These are phyloP conservation scores for Eleginops maclovinus DNA, from an alignment of 2,113 vertebrate genomes.

Conservation along the genomic window DNA sequence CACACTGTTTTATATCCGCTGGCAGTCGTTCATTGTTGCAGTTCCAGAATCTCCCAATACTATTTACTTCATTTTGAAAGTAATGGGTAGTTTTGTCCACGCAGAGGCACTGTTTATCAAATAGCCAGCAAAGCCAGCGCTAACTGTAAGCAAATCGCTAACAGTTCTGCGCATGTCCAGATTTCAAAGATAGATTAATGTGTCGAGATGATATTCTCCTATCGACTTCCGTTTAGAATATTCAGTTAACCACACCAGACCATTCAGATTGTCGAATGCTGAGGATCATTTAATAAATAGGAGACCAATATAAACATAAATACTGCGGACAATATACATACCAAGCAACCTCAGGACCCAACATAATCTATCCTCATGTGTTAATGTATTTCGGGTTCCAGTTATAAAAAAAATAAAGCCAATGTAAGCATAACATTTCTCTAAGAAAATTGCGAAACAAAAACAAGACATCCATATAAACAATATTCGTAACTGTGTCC, in stretches of 20 bases:
- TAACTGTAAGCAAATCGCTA: background rate
- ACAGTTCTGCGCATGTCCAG: slow-evolving; percentile 43
- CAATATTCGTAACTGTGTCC: too few relatives aligned
- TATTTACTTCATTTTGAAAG: background rate
- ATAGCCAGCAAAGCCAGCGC: too few relatives aligned
- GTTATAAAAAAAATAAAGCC: too few relatives aligned
- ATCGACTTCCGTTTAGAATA: slow-evolving; percentile 9
- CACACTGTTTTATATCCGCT: background rate
- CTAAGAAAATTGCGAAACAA: too few relatives aligned
- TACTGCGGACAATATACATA: too few relatives aligned
- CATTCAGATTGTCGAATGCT: background rate
- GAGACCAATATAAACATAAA: background rate
- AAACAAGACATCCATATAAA: too few relatives aligned
- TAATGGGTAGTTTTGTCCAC: slow-evolving; percentile 17
- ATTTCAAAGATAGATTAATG: background rate
- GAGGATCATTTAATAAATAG: background rate
- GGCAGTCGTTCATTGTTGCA: background rate
- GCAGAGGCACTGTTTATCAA: slow-evolving; percentile 64
- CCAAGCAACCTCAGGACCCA: too few relatives aligned
- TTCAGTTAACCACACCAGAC: background rate
- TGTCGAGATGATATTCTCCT: accelerated
- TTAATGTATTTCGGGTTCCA: too few relatives aligned
- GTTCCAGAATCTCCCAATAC: background rate
- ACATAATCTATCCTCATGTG: too few relatives aligned
- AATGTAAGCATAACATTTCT: too few relatives aligned